Evolutionary conservation across 53 echinoderm and acorn worm genomes (phyloP), one percentile per base, ranked within the genome.

Genomic region (Astropecten irregularis): DNA sequence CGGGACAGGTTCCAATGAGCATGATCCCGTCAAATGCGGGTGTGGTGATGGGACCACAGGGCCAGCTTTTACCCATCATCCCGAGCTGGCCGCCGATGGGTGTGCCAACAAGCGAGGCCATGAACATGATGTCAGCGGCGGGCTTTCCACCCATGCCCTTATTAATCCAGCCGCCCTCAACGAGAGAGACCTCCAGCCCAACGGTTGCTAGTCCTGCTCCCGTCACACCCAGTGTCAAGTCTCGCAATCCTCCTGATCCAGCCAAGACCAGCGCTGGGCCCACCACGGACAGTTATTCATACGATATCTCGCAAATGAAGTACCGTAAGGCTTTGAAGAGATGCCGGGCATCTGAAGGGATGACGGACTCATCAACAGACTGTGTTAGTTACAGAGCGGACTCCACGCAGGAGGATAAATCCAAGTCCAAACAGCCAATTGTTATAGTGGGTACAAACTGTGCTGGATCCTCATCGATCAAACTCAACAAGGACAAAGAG

Each of bases 401-500:
- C 19, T 37, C 40, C 14, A 11, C 25, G 2, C 85, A 63, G 1
- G 57, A 44, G 29, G 85, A 85, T 33, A 71, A 85, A 28, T 23
- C 81, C 47, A 48, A 59, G 44, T 44, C 71, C 27, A 85, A 85
- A 47, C 68, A 71, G 3, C 25, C 87, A 0, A 49, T 87, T 34
- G 87, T 87, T n/a, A 82, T 87, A 3, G 87, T 87, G 11, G 87
- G 87, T 32, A 82, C 88, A n/a, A 88, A 88, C 71, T 88, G 88
- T 70, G 88, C 69, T 9, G 88, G 88, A 36, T 82, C 88, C 31
- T 82, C 88, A 10, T 71, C 82, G 1, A 60, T 88, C 21, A 88
- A 81, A 82, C 68, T 87, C 31, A 79, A 79, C 31, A 71, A 70
- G 19, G 59, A 82, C 32, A 85, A 73, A 50, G 73, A 72, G 28